A percentile compares a stretch with the other conserved stretches of the same genome.
Evolutionary conservation across 2,888 invertebrate genomes (phyloP).

Genomic region (Apamea sordens): DNA sequence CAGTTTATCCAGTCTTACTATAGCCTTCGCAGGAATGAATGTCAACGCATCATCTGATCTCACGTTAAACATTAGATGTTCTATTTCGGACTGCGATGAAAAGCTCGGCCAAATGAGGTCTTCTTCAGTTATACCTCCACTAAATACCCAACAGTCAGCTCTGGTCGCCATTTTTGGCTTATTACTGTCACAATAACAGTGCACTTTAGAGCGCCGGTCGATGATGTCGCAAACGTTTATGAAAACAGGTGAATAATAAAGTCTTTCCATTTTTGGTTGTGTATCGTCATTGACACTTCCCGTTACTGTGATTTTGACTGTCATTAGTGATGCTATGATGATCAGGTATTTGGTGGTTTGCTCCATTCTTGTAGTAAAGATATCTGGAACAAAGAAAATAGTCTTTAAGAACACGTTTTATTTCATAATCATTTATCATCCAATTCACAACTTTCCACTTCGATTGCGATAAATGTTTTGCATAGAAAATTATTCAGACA

Average conservation of each 20-base stretch:
- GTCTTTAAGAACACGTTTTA: constrained; percentile 21
- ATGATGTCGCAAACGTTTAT: constrained; percentile 87
- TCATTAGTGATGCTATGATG: constrained; percentile 85
- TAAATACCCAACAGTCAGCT: constrained; percentile 94
- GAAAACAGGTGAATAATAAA: constrained; percentile 83
- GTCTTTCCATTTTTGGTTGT: constrained; percentile 79
- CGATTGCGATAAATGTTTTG: constrained; percentile 51
- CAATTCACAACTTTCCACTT: constrained; percentile 41
- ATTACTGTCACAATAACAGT: constrained; percentile 88
- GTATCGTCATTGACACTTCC: constrained; percentile 84
- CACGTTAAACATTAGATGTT: constrained; percentile 93
- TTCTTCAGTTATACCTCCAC: constrained; percentile 90
- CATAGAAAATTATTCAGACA: constrained; percentile 48
- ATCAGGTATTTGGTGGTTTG: constrained; percentile 83
- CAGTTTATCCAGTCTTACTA: constrained; percentile 92
- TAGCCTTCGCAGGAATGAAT: constrained; percentile 93
- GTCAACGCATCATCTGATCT: constrained; percentile 92
- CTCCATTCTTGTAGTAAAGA: constrained; percentile 75
- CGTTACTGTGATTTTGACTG: constrained; percentile 82
- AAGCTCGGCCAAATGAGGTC: constrained; percentile 94
- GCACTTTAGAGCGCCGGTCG: constrained; percentile 86
- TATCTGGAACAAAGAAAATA: constrained; percentile 77
- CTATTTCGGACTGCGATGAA: constrained; percentile 92
- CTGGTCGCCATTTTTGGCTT: constrained; percentile 90
- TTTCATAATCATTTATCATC: constrained; percentile 32